A percentile compares a stretch with the other conserved stretches of the same genome.
Conservation (phyloP, 2,113 vertebrate genomes). For the Cynopterus brachyotis region DNA sequence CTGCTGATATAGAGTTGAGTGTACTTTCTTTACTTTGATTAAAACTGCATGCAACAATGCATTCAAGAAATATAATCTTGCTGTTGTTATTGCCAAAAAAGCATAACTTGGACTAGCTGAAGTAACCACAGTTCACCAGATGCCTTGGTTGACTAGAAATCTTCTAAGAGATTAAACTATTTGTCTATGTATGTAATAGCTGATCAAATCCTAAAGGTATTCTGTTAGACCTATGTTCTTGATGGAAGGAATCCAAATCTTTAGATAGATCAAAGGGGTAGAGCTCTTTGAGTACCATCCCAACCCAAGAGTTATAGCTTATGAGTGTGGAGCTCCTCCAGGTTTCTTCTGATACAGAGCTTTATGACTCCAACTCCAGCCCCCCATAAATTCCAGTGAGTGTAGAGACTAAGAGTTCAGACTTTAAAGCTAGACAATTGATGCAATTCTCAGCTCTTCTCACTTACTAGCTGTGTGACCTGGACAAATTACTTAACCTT, state of each 20-base stretch:
- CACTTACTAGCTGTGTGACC: background rate
- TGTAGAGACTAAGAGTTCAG: background rate
- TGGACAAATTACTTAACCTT: background rate
- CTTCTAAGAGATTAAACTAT: background rate
- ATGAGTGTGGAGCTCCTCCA: background rate
- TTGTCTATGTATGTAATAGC: background rate
- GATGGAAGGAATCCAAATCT: background rate
- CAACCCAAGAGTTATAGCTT: background rate
- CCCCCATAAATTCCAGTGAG: background rate
- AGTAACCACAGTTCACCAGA: background rate
- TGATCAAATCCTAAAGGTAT: background rate
- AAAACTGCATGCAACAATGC: conserved; percentile 1
- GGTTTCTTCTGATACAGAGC: background rate
- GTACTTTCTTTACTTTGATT: background rate
- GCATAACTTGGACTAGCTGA: background rate
- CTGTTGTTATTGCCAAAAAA: background rate
- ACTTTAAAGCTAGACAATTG: background rate
- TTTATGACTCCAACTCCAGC: background rate
- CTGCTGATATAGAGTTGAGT: conserved; percentile 18
- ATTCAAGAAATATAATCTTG: conserved; percentile 32
- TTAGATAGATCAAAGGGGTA: background rate
- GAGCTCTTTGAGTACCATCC: background rate
- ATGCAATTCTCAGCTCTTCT: background rate
- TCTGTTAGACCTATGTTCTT: background rate
- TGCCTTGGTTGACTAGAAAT: background rate